phyloP scores from a whole-genome alignment of 1,140 invertebrate genomes.

The Euura lappo region DNA sequence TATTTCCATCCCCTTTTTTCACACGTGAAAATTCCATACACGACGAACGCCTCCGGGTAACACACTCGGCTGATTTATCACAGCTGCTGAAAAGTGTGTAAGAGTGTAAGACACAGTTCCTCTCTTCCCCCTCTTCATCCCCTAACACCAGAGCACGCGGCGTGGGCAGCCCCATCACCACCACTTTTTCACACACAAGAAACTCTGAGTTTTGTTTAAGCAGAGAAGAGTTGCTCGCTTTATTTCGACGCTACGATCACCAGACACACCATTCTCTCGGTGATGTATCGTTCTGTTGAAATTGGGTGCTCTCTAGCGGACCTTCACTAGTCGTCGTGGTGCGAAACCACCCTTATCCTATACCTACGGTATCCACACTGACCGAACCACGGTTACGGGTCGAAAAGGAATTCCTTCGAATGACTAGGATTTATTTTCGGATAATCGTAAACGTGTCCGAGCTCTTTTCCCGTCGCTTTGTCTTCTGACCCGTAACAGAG shows the following conservation, averaged over 20 bases:
- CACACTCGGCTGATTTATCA: neutral
- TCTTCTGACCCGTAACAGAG: neutral
- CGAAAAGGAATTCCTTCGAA: neutral
- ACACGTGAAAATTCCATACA: neutral
- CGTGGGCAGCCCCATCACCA: too few relatives aligned
- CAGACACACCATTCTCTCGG: neutral
- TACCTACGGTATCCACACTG: neutral
- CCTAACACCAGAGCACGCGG: neutral
- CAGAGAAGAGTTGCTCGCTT: neutral
- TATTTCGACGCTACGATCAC: neutral
- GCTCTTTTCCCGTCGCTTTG: neutral
- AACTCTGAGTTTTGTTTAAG: neutral
- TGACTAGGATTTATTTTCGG: neutral
- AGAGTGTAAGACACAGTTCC: neutral
- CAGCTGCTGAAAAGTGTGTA: neutral
- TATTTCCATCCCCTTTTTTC: neutral
- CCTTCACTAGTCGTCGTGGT: neutral
- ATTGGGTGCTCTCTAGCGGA: neutral
- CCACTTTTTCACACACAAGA: neutral
- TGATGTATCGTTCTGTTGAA: constrained; percentile 1
- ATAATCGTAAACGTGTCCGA: neutral
- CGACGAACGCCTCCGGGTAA: neutral
- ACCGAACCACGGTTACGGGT: neutral
- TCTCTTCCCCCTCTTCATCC: neutral
- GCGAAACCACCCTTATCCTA: neutral